These are phyloP conservation scores for Sminthurides bifidus DNA, from an alignment of 1,140 invertebrate genomes.

Conservation along the genomic window DNA sequence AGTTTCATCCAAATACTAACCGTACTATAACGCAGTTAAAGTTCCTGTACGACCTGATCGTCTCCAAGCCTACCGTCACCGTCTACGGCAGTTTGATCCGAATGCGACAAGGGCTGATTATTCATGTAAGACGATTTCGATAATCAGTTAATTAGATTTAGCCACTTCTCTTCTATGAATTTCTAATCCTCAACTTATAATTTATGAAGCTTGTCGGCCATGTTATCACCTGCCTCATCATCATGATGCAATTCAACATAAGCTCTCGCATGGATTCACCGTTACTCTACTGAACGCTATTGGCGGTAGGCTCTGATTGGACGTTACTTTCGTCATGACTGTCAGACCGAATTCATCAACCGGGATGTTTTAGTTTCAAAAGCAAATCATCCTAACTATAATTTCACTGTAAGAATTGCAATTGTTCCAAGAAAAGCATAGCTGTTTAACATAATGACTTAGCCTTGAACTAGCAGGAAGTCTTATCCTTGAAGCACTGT, in stretches of 20 bases:
- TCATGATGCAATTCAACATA: slow-evolving; percentile 2
- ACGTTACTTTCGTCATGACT: too few relatives aligned
- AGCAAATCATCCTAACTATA: too few relatives aligned
- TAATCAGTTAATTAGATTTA: not conserved
- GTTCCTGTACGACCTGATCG: slow-evolving; percentile 7
- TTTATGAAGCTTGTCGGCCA: not conserved
- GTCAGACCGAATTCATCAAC: too few relatives aligned
- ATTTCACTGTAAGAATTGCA: too few relatives aligned
- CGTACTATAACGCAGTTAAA: slow-evolving; percentile 1
- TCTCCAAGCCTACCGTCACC: not conserved
- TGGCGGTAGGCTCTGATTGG: too few relatives aligned
- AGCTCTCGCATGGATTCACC: not conserved
- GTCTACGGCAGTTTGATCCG: not conserved
- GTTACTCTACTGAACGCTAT: too few relatives aligned
- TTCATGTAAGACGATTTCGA: not conserved
- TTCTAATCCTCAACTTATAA: not conserved
- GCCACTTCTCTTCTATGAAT: not conserved
- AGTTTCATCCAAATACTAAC: slow-evolving; percentile 3
- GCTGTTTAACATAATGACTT: too few relatives aligned
- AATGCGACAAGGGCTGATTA: not conserved
- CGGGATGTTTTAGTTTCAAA: too few relatives aligned
- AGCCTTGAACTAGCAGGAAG: too few relatives aligned
- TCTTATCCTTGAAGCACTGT: too few relatives aligned
- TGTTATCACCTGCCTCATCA: not conserved
- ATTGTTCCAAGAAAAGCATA: too few relatives aligned